Evolutionary conservation across 2,113 vertebrate species (phyloP), one percentile per base, ranked within the genome.

Genomic region (Channa argus): DNA sequence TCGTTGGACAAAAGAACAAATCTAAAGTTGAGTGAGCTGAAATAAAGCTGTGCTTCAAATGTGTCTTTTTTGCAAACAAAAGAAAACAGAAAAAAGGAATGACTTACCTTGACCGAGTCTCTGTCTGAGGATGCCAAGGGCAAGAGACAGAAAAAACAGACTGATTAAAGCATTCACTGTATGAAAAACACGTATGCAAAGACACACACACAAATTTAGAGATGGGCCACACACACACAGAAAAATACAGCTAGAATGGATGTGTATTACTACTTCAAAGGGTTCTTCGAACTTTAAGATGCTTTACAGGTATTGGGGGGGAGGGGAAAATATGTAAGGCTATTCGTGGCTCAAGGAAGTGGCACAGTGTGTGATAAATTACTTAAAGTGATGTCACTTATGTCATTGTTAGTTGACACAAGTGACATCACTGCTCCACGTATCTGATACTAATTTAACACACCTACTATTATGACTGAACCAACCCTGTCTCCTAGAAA

Each of bases 51-150:
- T 46, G 13, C 0, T 7, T 3, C 2, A 45, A 62, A 49, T 47
- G 5, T n/a, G 11, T 33, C n/a, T 37, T 46, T 13, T 73, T 36
- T 13, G 34, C 41, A 46, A 39, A 41, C 5, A 3, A 14, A 54
- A 49, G 12, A n/a, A 46, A 6, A 2, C 39, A 4, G 62, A 61
- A 2, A 44, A 4, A 61, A 61, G 5, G 33, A 63, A 47, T 1
- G 11, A 46, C 91, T 88, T 88, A 92, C 92, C 90, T 93, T 93
- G 62, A 92, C 88, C 1, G 89, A 91, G 82, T 92, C 92, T 89
- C 91, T 91, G 69, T 92, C 92, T 93, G 90, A 81, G 65, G 62
- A 71, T 60, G 62, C 11, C 0, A 60, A 60, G 46, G 36, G 33
- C 9, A 44, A 34, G 52, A 59, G 51, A 76, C 4, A 69, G 55